Evolutionary conservation across 2,113 vertebrate genomes (phyloP).

Genomic region (Elgaria multicarinata): DNA sequence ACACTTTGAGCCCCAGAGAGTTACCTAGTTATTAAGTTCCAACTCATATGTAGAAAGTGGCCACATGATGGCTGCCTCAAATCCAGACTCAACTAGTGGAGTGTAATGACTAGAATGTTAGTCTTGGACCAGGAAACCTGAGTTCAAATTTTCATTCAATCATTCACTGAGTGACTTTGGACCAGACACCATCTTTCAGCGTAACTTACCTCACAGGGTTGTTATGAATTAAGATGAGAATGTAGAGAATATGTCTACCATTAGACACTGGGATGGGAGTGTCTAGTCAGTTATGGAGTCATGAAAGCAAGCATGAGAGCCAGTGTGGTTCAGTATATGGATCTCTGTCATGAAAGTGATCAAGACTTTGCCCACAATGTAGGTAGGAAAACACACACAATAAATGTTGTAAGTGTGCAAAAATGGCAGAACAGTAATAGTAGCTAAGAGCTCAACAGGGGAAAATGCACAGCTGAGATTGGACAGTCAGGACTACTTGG

Average conservation of each 20-base stretch:
- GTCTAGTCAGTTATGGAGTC: not conserved
- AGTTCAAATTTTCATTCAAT: not conserved
- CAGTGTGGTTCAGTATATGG: not conserved
- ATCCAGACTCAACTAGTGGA: not conserved
- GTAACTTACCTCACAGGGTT: not conserved
- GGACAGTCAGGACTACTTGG: slow-evolving; percentile 10
- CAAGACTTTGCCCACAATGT: not conserved
- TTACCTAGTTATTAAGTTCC: not conserved
- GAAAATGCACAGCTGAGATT: not conserved
- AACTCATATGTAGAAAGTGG: not conserved
- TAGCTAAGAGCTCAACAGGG: not conserved
- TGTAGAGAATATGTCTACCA: not conserved
- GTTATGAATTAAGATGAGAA: not conserved
- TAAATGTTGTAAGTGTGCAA: not conserved
- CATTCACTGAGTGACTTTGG: not conserved
- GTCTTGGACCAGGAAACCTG: not conserved
- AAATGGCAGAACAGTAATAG: not conserved
- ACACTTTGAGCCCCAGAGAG: not conserved
- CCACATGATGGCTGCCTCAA: not conserved
- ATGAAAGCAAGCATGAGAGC: not conserved
- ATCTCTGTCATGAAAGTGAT: not conserved
- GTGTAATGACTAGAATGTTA: not conserved
- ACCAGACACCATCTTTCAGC: not conserved
- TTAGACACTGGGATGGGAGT: not conserved
- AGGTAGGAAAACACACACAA: not conserved